phyloP scores from a whole-genome alignment of 1,140 invertebrate species.

The Caenorhabditis tropicalis region DNA sequence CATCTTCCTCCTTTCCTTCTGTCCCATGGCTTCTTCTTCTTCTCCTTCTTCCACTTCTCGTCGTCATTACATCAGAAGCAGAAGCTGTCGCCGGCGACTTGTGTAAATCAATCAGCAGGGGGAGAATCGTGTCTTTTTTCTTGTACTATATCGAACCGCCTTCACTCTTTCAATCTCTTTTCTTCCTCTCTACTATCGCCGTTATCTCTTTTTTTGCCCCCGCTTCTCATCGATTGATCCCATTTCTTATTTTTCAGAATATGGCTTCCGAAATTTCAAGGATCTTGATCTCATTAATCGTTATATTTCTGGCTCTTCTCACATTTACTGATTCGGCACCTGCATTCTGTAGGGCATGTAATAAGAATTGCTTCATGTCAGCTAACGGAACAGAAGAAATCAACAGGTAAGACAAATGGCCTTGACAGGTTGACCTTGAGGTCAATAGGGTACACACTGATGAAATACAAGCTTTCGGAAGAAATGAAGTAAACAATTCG shows the following conservation, averaged over 20 bases:
- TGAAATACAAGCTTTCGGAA: background rate
- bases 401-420: constrained; percentile 43
- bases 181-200: background rate
- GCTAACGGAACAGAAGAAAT: constrained; percentile 6
- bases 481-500: background rate
- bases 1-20: background rate
- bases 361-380: constrained; percentile 46
- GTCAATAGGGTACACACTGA: constrained; percentile 21
- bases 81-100: constrained; percentile 33
- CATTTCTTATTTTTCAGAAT: background rate
- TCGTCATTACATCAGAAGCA: constrained; percentile 43
- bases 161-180: background rate
- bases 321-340: constrained; percentile 8
- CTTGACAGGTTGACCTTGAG: constrained; percentile 5
- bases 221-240: constrained; percentile 30
- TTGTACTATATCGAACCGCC: constrained; percentile 43
- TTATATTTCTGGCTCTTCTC: background rate
- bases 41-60: background rate
- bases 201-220: constrained; percentile 7
- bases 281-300: background rate
- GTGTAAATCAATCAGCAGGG: constrained; percentile 40
- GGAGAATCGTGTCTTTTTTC: constrained; percentile 35
- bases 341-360: constrained; percentile 49
- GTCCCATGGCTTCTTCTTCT: constrained; percentile 2
- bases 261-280: constrained; percentile 26